These are phyloP conservation scores for Parotocinclus haroldoi DNA, from an alignment of 2,797 vertebrate genomes.

Conservation along the genomic window DNA sequence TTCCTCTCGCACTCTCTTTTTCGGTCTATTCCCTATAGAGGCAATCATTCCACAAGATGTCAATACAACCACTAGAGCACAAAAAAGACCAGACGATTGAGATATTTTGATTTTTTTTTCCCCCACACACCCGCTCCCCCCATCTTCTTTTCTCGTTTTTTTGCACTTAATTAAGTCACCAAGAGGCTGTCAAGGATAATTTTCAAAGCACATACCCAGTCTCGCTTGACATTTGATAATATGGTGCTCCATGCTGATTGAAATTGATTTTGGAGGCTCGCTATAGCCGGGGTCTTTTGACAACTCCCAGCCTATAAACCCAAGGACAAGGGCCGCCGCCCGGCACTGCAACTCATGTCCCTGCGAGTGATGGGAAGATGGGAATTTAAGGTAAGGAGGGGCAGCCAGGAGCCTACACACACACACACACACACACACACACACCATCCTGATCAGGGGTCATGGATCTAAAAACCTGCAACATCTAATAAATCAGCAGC, in stretches of 20 bases:
- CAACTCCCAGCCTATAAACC: slow-evolving; percentile 85
- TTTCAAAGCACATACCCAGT: slow-evolving; percentile 82
- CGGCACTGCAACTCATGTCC: slow-evolving; percentile 74
- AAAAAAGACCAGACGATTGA: slow-evolving; percentile 82
- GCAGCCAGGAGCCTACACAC: slow-evolving; percentile 47
- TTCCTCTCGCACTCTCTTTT: slow-evolving; percentile 18
- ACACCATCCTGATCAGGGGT: slow-evolving; percentile 65
- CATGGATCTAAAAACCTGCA: slow-evolving; percentile 68
- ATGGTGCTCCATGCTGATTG: slow-evolving; percentile 98
- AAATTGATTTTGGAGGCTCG: slow-evolving; percentile 91
- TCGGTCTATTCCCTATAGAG: slow-evolving; percentile 66
- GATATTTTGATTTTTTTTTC: slow-evolving; percentile 75
- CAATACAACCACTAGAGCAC: slow-evolving; percentile 89
- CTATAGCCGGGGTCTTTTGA: slow-evolving; percentile 71
- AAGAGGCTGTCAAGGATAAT: slow-evolving; percentile 99
- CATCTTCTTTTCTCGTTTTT: slow-evolving; percentile 68
- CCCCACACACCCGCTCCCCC: slow-evolving; percentile 35
- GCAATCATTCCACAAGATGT: slow-evolving; percentile 88
- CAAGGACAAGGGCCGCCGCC: slow-evolving; percentile 79
- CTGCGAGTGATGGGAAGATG: slow-evolving; percentile 74
- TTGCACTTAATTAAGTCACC: slow-evolving; percentile 98
- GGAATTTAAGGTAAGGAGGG: slow-evolving; percentile 54
- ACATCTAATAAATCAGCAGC: slow-evolving; percentile 70
- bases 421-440: no score
- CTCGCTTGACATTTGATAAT: slow-evolving; percentile 99